Percentiles rank a stretch among this genome's conserved stretches.
phyloP scores from a whole-genome alignment of 2,797 vertebrate species.

The Argya squamiceps region DNA sequence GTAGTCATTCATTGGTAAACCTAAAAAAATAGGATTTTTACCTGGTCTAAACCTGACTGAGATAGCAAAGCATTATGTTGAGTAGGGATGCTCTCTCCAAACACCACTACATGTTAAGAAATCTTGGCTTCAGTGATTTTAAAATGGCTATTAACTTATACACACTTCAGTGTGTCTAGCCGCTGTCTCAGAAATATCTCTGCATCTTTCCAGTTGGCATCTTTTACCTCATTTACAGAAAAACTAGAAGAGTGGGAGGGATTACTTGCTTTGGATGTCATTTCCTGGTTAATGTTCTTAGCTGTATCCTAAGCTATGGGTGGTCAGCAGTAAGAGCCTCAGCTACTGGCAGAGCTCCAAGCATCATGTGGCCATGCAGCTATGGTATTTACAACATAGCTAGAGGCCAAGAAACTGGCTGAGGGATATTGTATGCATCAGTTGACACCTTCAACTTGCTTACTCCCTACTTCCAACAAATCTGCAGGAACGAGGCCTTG shows the following conservation, averaged over 20 bases:
- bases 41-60: background rate
- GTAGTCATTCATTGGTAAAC: background rate
- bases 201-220: background rate
- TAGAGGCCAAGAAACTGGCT: background rate
- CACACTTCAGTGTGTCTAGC: background rate
- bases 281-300: background rate
- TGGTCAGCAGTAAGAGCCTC: background rate
- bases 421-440: background rate
- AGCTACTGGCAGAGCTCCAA: background rate
- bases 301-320: background rate
- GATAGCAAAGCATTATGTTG: background rate
- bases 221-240: background rate
- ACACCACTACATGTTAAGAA: background rate
- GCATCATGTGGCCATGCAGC: rapidly evolving
- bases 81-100: background rate
- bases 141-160: background rate
- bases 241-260: background rate
- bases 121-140: background rate
- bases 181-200: background rate
- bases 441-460: background rate
- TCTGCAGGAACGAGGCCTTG: background rate
- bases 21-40: background rate
- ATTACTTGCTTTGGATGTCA: background rate
- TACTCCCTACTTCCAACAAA: background rate
- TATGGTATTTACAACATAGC: background rate